phyloP scores from a whole-genome alignment of 37 sponge, comb jelly and placozoan genomes.

The Cliona cf. orientalis region DNA sequence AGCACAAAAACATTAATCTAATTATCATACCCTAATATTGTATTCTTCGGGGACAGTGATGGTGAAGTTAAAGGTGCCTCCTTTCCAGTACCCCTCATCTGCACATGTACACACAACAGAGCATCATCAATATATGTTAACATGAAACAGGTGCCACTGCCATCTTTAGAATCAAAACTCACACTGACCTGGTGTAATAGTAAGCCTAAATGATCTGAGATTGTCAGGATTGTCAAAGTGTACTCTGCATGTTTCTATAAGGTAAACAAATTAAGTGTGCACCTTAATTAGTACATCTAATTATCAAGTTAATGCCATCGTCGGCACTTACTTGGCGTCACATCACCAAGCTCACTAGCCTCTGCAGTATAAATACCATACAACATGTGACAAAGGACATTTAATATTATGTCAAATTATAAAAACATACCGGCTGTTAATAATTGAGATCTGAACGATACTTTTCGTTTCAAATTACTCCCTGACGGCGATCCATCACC shows the following conservation, averaged over 20 bases:
- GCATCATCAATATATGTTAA: not conserved
- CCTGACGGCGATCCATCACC: constrained; percentile 13
- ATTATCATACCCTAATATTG: constrained; percentile 71
- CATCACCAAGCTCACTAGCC: constrained; percentile 61
- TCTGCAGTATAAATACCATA: too few relatives aligned
- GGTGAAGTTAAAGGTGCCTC: constrained; percentile 70
- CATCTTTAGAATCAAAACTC: not conserved
- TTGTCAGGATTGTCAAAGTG: constrained; percentile 60
- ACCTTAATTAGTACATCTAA: not conserved
- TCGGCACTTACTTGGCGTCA: constrained; percentile 55
- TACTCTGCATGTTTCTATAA: constrained; percentile 58
- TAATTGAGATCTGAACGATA: constrained; percentile 72
- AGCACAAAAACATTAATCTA: constrained; percentile 11
- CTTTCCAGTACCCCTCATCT: constrained; percentile 88
- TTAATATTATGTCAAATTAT: not conserved
- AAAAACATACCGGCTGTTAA: constrained; percentile 49
- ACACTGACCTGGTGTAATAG: constrained; percentile 58
- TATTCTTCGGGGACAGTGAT: constrained; percentile 78
- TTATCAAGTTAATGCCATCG: not conserved
- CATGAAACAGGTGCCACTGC: not conserved
- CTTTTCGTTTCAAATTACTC: constrained; percentile 20
- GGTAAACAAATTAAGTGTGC: not conserved
- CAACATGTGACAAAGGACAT: too few relatives aligned
- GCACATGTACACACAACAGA: not conserved
- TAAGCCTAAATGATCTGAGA: constrained; percentile 44